A percentile compares a stretch with the other conserved stretches of the same genome.
phyloP scores from a whole-genome alignment of 1,140 invertebrate species.

The Cheumatopsyche charites region DNA sequence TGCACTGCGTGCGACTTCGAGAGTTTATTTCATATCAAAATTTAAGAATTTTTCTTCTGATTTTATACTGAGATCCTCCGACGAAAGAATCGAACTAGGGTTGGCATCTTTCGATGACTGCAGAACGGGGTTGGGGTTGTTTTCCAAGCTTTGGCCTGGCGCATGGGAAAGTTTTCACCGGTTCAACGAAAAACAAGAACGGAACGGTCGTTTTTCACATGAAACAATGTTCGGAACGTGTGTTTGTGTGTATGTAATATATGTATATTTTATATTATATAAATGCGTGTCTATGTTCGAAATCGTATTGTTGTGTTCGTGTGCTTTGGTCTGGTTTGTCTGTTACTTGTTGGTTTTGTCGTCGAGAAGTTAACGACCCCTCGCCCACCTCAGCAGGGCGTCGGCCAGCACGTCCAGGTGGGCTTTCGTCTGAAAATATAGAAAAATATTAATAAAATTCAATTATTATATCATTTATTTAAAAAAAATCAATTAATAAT shows the following conservation, averaged over 20 bases:
- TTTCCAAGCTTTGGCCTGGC: background rate
- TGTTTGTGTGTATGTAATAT: background rate
- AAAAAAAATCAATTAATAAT: no score
- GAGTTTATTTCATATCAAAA: no score
- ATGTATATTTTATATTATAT: background rate
- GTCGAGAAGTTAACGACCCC: constrained; percentile 74
- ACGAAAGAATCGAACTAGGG: no score
- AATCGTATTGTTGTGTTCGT: background rate
- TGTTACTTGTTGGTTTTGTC: constrained; percentile 2
- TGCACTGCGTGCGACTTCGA: no score
- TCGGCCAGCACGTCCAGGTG: constrained; percentile 93
- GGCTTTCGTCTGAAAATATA: constrained; percentile 85
- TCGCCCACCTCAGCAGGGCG: constrained; percentile 88
- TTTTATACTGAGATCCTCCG: no score
- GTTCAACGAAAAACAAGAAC: constrained; percentile 3
- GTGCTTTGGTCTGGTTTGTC: constrained; percentile 18
- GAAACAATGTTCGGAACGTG: background rate
- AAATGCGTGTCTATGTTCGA: background rate
- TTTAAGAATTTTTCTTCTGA: no score
- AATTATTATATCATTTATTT: no score
- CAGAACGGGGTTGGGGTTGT: background rate
- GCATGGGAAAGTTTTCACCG: constrained; percentile 13
- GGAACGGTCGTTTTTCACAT: constrained; percentile 10
- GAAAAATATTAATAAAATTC: constrained; percentile 27
- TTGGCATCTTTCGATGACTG: no score